A percentile compares a stretch with the other conserved stretches of the same genome.
Conservation (phyloP, 2,888 invertebrate genomes). For the Lepidonotus clava region DNA sequence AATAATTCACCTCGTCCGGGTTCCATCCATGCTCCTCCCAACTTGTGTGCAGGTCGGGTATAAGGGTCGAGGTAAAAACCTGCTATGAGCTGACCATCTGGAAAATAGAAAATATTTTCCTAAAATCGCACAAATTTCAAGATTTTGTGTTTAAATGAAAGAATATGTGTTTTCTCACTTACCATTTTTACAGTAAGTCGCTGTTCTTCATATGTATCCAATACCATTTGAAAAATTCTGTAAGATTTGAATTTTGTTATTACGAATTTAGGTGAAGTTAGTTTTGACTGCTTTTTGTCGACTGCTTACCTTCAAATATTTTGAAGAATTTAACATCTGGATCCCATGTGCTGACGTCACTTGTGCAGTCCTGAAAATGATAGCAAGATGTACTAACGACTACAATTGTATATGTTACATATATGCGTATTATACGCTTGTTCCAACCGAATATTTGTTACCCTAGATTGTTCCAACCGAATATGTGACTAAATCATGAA, state of each 20-base stretch:
- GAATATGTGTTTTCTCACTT: not conserved
- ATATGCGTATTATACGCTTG: too few relatives aligned
- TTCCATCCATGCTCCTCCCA: slow-evolving; percentile 88
- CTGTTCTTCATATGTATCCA: too few relatives aligned
- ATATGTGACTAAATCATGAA: too few relatives aligned
- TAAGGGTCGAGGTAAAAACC: slow-evolving; percentile 93
- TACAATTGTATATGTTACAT: too few relatives aligned
- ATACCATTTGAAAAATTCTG: too few relatives aligned
- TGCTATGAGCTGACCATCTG: slow-evolving; percentile 82
- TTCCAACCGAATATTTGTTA: too few relatives aligned
- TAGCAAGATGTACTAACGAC: too few relatives aligned
- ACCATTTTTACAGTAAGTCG: too few relatives aligned
- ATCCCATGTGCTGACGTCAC: slow-evolving; percentile 89
- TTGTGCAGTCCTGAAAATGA: slow-evolving; percentile 83
- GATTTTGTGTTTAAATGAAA: not conserved
- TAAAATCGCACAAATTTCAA: not conserved
- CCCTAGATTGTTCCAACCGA: too few relatives aligned
- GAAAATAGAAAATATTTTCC: not conserved
- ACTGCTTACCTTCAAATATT: slow-evolving; percentile 83
- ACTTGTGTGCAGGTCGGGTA: slow-evolving; percentile 85
- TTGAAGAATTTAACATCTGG: slow-evolving; percentile 91
- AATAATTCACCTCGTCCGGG: slow-evolving; percentile 86
- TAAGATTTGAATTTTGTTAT: too few relatives aligned
- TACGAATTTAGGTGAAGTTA: too few relatives aligned
- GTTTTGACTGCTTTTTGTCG: not conserved